A percentile compares a stretch with the other conserved stretches of the same genome.
Conservation (phyloP, 2,888 invertebrate genomes). For the Lasioglossum zephyrum region DNA sequence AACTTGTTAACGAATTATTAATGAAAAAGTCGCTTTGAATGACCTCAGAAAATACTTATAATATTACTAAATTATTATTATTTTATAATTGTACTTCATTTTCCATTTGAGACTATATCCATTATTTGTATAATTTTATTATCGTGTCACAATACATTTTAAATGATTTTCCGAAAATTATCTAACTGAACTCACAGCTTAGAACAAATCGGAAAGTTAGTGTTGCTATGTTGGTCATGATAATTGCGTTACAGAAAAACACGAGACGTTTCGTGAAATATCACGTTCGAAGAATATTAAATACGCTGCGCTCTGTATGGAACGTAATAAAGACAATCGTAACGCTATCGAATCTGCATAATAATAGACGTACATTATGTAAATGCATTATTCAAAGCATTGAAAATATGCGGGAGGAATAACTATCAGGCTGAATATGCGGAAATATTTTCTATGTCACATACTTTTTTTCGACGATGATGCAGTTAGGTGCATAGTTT, state of each 20-base stretch:
- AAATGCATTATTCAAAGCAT: slow-evolving; percentile 20
- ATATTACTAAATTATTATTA: no score
- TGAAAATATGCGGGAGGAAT: slow-evolving; percentile 18
- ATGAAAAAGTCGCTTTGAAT: no score
- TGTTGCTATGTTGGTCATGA: neutral
- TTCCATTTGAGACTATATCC: neutral
- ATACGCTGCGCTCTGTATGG: neutral
- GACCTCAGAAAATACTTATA: no score
- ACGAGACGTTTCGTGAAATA: neutral
- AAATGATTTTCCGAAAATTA: neutral
- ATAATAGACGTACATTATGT: slow-evolving; percentile 30
- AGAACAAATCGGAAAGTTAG: neutral
- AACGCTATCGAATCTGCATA: slow-evolving; percentile 23
- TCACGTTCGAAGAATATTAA: slow-evolving; percentile 24
- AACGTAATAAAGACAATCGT: neutral
- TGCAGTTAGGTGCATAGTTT: slow-evolving; percentile 14
- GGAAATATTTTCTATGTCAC: slow-evolving; percentile 13
- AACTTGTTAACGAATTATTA: no score
- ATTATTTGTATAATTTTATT: neutral
- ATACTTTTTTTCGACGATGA: slow-evolving; percentile 32
- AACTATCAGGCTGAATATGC: slow-evolving; percentile 15
- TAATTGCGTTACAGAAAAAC: slow-evolving; percentile 12
- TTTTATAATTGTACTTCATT: neutral
- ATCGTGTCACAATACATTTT: neutral
- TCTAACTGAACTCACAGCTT: neutral